These are phyloP conservation scores for Fistularia commersonii DNA, from an alignment of 2,797 vertebrate genomes.

Conservation along the genomic window DNA sequence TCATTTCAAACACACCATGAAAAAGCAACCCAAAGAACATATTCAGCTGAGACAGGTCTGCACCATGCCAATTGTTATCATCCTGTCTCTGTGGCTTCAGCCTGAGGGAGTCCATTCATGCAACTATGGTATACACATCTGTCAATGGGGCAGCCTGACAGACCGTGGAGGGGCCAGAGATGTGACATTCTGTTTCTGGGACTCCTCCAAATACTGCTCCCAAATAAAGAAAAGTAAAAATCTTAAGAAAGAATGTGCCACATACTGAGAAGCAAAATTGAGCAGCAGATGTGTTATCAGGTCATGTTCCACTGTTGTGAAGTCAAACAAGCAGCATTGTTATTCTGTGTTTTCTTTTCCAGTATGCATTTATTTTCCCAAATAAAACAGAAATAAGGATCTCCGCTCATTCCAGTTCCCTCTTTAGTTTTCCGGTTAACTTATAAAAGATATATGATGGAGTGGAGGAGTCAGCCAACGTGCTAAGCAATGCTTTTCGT, in stretches of 20 bases:
- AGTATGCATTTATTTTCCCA: too few species aligned
- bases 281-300: conserved; percentile 39
- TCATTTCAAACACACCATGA: conserved; percentile 23
- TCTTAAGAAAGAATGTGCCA: conserved; percentile 28
- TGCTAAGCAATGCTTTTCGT: conserved; percentile 15
- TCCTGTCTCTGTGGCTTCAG: conserved; percentile 25
- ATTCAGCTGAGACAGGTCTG: conserved; percentile 30
- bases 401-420: neutral
- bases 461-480: neutral
- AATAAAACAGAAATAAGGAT: neutral
- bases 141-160: conserved; percentile 47
- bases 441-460: too few species aligned
- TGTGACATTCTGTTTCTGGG: conserved; percentile 52
- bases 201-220: conserved; percentile 31
- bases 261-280: conserved; percentile 12
- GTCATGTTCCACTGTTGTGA: conserved; percentile 33
- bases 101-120: conserved; percentile 35
- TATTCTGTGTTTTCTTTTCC: neutral
- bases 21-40: conserved; percentile 25
- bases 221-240: conserved; percentile 37
- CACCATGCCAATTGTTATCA: conserved; percentile 37
- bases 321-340: conserved; percentile 22
- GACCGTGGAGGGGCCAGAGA: conserved; percentile 35
- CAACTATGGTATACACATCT: conserved; percentile 31
- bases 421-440: neutral